A percentile compares a stretch with the other conserved stretches of the same genome.
Conservation (phyloP, 2,888 invertebrate genomes). For the Sphaerophoria taeniata region DNA sequence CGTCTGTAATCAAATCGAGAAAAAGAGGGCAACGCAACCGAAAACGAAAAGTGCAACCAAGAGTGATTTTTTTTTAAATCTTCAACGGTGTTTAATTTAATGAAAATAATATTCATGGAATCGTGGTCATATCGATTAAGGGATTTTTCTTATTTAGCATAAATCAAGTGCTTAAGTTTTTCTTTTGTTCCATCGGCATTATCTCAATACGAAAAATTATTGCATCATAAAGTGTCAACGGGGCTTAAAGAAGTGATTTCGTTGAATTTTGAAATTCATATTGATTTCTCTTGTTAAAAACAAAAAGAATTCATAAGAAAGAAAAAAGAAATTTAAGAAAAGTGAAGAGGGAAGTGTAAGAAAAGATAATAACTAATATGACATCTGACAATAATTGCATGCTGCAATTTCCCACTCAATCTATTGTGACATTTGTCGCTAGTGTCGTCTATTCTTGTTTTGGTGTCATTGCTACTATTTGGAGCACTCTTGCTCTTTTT, state of each 20-base stretch:
- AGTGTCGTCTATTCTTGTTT: conserved; percentile 32
- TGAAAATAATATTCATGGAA: conserved; percentile 59
- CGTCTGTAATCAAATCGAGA: background rate
- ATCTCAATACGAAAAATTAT: background rate
- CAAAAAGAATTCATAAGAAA: background rate
- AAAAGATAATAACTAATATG: conserved; percentile 65
- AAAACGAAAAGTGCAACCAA: conserved; percentile 3
- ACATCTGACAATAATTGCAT: conserved; percentile 57
- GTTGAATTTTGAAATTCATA: background rate
- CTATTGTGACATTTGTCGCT: conserved; percentile 36
- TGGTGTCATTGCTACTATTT: conserved; percentile 26
- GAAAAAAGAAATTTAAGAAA: conserved; percentile 1
- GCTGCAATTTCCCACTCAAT: conserved; percentile 51
- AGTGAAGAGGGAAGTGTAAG: background rate
- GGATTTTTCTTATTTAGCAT: conserved; percentile 79
- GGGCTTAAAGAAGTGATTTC: background rate
- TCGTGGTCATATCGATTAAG: conserved; percentile 77
- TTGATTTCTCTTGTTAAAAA: background rate
- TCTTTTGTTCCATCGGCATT: conserved; percentile 5
- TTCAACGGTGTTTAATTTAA: background rate
- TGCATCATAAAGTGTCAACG: conserved; percentile 26
- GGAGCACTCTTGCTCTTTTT: conserved; percentile 49
- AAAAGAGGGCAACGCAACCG: background rate
- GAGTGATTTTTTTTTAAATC: conserved; percentile 9
- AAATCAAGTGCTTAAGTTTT: conserved; percentile 54